Percentiles rank a stretch among this genome's conserved stretches.
Evolutionary conservation across 2,113 vertebrate genomes (phyloP).

Genomic region (Rhinopithecus roxellana): DNA sequence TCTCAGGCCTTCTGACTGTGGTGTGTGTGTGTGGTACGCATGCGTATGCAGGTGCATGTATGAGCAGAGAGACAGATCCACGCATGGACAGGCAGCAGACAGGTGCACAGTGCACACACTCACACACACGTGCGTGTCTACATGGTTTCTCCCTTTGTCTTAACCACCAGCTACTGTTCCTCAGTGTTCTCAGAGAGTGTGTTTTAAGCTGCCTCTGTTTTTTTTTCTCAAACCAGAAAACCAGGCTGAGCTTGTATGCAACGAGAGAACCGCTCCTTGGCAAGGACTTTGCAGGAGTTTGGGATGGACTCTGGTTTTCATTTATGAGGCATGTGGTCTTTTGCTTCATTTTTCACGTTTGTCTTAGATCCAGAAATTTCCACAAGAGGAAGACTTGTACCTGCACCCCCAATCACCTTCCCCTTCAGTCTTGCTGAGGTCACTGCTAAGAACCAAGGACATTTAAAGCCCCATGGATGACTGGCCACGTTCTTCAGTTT

Average conservation of each 20-base stretch:
- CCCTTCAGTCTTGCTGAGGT: neutral
- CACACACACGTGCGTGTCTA: rapidly evolving
- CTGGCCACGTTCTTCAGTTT: rapidly evolving
- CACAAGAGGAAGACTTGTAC: neutral
- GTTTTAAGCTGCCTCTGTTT: neutral
- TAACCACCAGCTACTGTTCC: neutral
- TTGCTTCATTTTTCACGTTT: no score
- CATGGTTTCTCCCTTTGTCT: rapidly evolving
- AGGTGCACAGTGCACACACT: rapidly evolving
- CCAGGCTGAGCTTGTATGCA: neutral
- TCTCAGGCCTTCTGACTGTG: neutral
- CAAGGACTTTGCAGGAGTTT: rapidly evolving
- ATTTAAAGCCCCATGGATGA: rapidly evolving
- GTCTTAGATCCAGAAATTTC: neutral
- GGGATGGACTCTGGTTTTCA: rapidly evolving
- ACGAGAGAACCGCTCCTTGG: rapidly evolving
- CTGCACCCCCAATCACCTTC: rapidly evolving
- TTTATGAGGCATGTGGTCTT: rapidly evolving
- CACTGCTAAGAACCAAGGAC: neutral
- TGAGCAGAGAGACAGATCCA: no score
- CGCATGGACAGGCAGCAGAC: rapidly evolving
- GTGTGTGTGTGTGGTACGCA: neutral
- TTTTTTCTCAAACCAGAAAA: neutral
- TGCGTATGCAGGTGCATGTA: neutral
- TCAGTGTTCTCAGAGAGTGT: rapidly evolving